Evolutionary conservation across 2,888 invertebrate genomes (phyloP).

Genomic region (Clanis bilineata): DNA sequence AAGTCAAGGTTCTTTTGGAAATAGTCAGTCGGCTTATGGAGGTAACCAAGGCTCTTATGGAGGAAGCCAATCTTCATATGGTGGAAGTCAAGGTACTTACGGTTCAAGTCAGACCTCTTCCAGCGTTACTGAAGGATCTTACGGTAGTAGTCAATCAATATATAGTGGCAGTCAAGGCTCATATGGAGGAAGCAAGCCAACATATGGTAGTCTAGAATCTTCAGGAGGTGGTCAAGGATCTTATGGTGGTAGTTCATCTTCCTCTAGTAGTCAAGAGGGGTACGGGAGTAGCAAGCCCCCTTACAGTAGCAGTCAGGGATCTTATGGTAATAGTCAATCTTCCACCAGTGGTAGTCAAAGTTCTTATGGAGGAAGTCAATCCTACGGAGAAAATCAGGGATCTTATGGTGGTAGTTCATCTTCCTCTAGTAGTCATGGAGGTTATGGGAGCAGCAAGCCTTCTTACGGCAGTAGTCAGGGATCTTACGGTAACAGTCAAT

Average conservation of each 20-base stretch:
- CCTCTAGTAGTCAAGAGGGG: constrained; percentile 16
- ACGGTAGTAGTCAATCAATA: constrained; percentile 15
- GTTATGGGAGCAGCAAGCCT: constrained; percentile 15
- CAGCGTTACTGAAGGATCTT: constrained; percentile 2
- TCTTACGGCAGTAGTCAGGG: constrained; percentile 14
- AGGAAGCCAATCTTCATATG: constrained; percentile 18
- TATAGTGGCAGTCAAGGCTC: constrained; percentile 20
- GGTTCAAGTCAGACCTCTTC: constrained; percentile 20
- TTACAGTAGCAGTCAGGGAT: constrained; percentile 13
- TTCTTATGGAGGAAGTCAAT: constrained; percentile 15
- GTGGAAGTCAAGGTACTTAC: constrained; percentile 21
- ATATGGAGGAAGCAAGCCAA: not conserved
- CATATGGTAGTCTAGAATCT: no score
- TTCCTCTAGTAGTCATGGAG: constrained; percentile 17
- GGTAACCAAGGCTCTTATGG: not conserved
- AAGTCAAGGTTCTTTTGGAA: constrained; percentile 17
- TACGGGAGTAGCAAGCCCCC: no score
- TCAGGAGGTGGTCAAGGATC: not conserved
- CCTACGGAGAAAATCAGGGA: constrained; percentile 8
- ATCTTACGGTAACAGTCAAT: constrained; percentile 23
- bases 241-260: constrained; percentile 16
- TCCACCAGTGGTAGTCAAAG: constrained; percentile 17
- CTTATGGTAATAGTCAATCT: constrained; percentile 15
- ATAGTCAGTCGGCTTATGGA: constrained; percentile 17
- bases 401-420: constrained; percentile 23